Conservation (phyloP, 2,888 invertebrate species). For the Melinaea menophilus region DNA sequence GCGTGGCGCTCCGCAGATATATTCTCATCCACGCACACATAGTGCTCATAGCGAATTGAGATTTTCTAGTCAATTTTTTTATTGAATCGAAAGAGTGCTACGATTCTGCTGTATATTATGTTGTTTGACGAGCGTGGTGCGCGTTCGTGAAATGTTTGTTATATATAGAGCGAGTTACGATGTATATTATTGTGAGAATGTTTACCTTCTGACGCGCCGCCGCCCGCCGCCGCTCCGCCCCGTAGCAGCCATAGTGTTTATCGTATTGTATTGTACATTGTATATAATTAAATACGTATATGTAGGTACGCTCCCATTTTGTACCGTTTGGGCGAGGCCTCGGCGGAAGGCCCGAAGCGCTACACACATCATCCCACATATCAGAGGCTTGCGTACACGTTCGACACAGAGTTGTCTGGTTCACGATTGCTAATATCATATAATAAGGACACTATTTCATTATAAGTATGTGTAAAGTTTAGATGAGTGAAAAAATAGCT, state of each 20-base stretch:
- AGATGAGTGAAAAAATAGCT: conserved; percentile 10
- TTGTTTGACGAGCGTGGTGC: conserved; percentile 66
- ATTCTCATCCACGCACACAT: conserved; percentile 73
- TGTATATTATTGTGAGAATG: conserved; percentile 76
- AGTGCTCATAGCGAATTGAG: conserved; percentile 72
- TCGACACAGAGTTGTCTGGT: conserved; percentile 40
- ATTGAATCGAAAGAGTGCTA: conserved; percentile 73
- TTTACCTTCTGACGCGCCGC: conserved; percentile 63
- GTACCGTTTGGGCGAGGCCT: conserved; percentile 58
- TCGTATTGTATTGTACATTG: conserved; percentile 73
- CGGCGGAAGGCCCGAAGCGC: conserved; percentile 59
- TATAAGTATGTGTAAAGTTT: background rate
- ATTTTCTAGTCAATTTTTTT: conserved; percentile 78
- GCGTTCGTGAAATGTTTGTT: conserved; percentile 69
- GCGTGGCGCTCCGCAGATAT: conserved; percentile 71
- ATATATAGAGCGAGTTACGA: conserved; percentile 73
- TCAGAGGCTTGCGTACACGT: conserved; percentile 69
- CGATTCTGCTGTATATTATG: conserved; percentile 75
- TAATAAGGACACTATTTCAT: conserved; percentile 3
- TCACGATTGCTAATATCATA: conserved; percentile 7
- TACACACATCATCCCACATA: conserved; percentile 76
- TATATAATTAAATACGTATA: conserved; percentile 69
- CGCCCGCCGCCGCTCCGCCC: conserved; percentile 60
- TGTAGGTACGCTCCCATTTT: conserved; percentile 68
- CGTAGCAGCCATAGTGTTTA: conserved; percentile 64